These are phyloP conservation scores for Tetragonula carbonaria DNA, from an alignment of 2,888 invertebrate genomes.

Conservation along the genomic window DNA sequence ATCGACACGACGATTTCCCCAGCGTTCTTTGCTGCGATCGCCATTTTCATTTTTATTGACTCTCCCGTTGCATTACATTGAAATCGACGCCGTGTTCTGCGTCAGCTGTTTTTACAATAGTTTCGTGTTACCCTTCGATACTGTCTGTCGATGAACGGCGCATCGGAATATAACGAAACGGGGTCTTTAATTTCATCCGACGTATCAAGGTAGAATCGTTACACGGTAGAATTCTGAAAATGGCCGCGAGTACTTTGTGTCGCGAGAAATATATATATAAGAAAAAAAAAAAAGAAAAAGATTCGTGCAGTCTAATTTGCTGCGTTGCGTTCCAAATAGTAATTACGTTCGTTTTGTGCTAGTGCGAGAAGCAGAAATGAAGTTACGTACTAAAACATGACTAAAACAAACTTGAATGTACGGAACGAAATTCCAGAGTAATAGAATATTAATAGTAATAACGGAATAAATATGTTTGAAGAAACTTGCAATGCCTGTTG, in stretches of 20 bases:
- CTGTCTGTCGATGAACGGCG: slow-evolving; percentile 17
- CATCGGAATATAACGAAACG: slow-evolving; percentile 25
- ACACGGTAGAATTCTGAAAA: background rate
- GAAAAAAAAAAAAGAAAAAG: background rate
- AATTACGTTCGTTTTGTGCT: background rate
- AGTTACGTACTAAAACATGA: background rate
- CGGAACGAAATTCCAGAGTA: background rate
- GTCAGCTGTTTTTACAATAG: slow-evolving; percentile 44
- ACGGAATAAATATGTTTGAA: background rate
- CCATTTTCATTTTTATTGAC: slow-evolving; percentile 33
- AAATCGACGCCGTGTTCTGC: slow-evolving; percentile 39
- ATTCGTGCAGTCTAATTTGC: slow-evolving; percentile 26
- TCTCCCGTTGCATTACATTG: slow-evolving; percentile 34
- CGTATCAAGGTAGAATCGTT: background rate
- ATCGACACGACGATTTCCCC: background rate
- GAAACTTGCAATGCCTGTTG: too few species aligned
- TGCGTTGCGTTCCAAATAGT: background rate
- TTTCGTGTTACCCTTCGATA: slow-evolving; percentile 16
- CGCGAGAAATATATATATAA: too few species aligned
- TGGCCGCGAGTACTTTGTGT: background rate
- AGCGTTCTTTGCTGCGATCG: background rate
- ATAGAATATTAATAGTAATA: background rate
- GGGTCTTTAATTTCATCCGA: slow-evolving; percentile 21
- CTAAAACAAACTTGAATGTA: too few species aligned
- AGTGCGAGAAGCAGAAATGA: background rate